Conservation (phyloP, 2,113 vertebrate genomes). For the Indri indri region DNA sequence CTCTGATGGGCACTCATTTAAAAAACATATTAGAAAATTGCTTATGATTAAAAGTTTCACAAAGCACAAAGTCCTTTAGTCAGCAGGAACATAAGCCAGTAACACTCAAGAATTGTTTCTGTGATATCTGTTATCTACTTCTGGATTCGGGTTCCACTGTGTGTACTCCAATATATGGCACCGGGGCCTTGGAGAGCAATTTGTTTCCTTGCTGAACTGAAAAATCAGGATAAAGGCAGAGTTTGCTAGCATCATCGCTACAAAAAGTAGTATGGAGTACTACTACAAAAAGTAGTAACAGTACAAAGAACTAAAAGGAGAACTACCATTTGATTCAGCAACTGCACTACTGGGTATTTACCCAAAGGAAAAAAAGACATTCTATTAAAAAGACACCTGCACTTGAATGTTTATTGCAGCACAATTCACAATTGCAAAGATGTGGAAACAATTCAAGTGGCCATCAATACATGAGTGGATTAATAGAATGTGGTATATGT, state of each 20-base stretch:
- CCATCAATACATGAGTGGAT: too few species aligned
- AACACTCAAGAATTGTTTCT: not conserved
- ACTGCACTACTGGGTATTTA: too few species aligned
- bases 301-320: too few species aligned
- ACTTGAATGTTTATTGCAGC: too few species aligned
- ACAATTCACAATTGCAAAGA: too few species aligned
- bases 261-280: too few species aligned
- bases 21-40: not conserved
- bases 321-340: too few species aligned
- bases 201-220: not conserved
- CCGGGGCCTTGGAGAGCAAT: not conserved
- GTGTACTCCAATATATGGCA: not conserved
- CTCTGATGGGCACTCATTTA: not conserved
- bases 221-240: not conserved
- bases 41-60: constrained; percentile 18
- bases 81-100: constrained; percentile 16
- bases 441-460: too few species aligned
- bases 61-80: constrained; percentile 8
- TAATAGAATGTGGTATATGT: too few species aligned
- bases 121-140: not conserved
- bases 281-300: too few species aligned
- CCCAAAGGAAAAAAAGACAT: too few species aligned
- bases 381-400: too few species aligned
- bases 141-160: not conserved
- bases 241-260: not conserved